Conservation (phyloP, 2,113 vertebrate genomes). For the Macrotus californicus region DNA sequence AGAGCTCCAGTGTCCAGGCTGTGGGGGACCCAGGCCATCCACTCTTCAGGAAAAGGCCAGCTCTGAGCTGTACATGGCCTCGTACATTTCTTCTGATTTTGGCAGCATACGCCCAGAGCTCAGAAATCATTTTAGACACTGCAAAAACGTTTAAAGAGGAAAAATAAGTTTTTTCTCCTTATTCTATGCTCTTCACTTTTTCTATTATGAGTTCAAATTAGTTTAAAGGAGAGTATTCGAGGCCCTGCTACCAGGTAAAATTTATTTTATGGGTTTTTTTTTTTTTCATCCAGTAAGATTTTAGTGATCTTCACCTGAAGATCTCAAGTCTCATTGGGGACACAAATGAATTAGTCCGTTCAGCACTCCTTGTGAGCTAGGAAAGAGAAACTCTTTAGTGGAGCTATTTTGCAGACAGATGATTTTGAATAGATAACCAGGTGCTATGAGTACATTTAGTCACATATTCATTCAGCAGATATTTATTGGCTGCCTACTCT, state of each 20-base stretch:
- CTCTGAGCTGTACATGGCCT: slow-evolving; percentile 18
- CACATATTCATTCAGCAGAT: slow-evolving; percentile 1
- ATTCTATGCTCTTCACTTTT: neutral
- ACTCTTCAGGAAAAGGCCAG: slow-evolving; percentile 38
- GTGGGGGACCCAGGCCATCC: slow-evolving; percentile 14
- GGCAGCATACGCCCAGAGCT: neutral
- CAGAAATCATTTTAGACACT: neutral
- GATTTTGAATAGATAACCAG: neutral
- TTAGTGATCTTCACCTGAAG: neutral
- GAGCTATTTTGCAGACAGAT: neutral
- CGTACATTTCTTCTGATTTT: neutral
- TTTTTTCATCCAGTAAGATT: neutral
- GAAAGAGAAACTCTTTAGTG: neutral
- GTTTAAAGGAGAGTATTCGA: neutral
- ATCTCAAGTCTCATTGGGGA: neutral
- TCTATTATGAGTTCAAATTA: neutral
- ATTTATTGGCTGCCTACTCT: slow-evolving; percentile 36
- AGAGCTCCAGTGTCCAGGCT: slow-evolving; percentile 46
- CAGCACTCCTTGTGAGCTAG: neutral
- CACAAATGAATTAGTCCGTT: neutral
- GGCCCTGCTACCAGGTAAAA: neutral
- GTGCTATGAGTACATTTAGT: neutral
- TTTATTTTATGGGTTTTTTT: neutral
- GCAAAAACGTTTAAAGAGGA: neutral
- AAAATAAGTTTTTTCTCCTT: neutral